These are phyloP conservation scores for Elanus axillaris DNA, from an alignment of 2,113 vertebrate species.

Conservation along the genomic window DNA sequence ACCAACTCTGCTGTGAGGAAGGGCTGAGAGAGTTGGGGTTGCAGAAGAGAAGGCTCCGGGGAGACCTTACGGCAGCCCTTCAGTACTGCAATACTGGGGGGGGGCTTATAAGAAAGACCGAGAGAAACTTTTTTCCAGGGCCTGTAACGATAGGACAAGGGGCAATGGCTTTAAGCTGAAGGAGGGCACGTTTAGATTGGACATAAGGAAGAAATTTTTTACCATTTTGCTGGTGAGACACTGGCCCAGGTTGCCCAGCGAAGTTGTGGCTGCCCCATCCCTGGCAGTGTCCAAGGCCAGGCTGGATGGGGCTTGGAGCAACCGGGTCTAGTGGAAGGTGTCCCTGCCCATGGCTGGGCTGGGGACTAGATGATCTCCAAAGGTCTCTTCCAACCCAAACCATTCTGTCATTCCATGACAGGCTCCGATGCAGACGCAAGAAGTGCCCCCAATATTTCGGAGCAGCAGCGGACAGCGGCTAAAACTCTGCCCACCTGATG, in stretches of 20 bases:
- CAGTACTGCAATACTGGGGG: too few relatives aligned
- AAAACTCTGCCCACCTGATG: not conserved
- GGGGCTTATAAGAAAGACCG: not conserved
- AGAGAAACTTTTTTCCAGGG: not conserved
- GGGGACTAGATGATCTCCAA: not conserved
- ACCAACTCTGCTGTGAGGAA: rapidly evolving
- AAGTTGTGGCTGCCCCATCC: not conserved
- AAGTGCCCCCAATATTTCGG: not conserved
- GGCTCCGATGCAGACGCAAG: rapidly evolving
- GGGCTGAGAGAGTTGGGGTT: not conserved
- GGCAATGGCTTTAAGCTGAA: not conserved
- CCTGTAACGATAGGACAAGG: not conserved
- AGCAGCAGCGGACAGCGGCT: not conserved
- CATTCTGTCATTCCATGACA: not conserved
- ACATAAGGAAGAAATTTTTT: not conserved
- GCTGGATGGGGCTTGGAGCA: rapidly evolving
- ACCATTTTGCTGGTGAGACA: rapidly evolving
- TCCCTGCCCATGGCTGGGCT: not conserved
- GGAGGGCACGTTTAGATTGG: not conserved
- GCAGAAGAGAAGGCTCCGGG: not conserved
- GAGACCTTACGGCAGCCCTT: rapidly evolving
- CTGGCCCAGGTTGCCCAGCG: not conserved
- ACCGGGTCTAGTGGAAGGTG: rapidly evolving
- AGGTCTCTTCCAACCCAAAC: not conserved
- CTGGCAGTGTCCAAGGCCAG: not conserved